Base-by-base conservation (phyloP, 1,140 invertebrate species). In the Cherax destructor region DNA sequence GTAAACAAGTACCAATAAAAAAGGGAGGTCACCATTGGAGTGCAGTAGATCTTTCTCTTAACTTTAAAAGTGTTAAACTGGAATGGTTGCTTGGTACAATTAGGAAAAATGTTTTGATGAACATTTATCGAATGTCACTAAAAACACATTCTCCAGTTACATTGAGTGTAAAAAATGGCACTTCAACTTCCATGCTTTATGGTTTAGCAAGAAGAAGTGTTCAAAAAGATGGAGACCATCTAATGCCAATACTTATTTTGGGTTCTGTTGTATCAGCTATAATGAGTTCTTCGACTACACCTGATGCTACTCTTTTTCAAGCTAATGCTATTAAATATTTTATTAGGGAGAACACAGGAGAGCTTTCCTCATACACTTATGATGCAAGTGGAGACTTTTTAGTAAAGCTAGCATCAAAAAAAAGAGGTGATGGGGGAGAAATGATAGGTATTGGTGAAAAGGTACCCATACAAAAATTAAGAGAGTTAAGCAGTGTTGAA, bases 391-490 rank as follows among this genome's bases (percentile, higher is more conserved):
- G 83, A 79, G 69, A 49, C 18, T 79, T 78, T 85, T 59, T 91
- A 59, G 83, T 91, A 3, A 91, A 91, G 41, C 47, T 91, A 72
- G 89, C 89, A 13, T 91, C 89, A 9, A 91, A 91, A 18, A 91
- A 91, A 30, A 77, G 83, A 69, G 89, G 83, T n/a, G 59, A 85
- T 79, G 59, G 65, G 52, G 89, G 89, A 79, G 89, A 91, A 86
- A 91, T 91, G 89, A 79, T 91, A 61, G 89, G 89, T n/a, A 86
- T 91, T 69, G 89, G 89, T 80, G 89, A 91, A 76, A 85, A 79
- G 50, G 50, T 91, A 72, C 47, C 76, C 50, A 79, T 86, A 10
- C 52, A 91, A 16, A 85, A 85, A n/a, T 69, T 91, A 76, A 85
- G 89, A 91, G 89, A 88, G 65, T 7, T 41, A 49, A 80, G 76